Evolutionary conservation across 2,113 vertebrate genomes (phyloP), one percentile per base, ranked within the genome.

Genomic region (Apeltes quadracus): DNA sequence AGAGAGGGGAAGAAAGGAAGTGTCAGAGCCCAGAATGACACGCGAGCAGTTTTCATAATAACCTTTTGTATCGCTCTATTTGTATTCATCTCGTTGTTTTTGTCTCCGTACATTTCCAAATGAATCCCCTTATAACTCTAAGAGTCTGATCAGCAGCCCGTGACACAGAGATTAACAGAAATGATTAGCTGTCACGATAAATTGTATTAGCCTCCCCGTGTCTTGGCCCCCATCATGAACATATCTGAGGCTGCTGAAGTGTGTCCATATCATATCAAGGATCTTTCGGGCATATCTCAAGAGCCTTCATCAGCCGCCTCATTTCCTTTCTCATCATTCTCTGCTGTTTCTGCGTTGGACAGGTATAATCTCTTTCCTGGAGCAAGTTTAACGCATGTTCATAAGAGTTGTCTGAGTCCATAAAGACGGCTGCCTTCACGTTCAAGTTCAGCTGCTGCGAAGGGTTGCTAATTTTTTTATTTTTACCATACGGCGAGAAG

Each of bases 151-250:
- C 89, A 81, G 78, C 87, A 18, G 83, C 39, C 85, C 66, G 71
- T 87, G 87, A 75, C 89, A 79, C 82, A 36, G 87, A 87, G 89
- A 91, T 91, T 90, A 91, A 89, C 88, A 87, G 74, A 80, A 85
- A 88, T 86, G 89, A 91, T 91, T 89, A 91, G 84, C 87, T 90
- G 90, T 91, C 87, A 88, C 10, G 32, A 87, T 76, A 78, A 84
- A 90, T 91, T 81, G 72, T 66, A 73, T 87, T 88, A 82, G 81
- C 85, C 79, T 84, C 62, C 46, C 16, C 67, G 0, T 63, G 76
- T 78, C 86, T 75, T n/a, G 81, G 54, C 74, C 78, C 81, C 78
- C 82, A 66, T 76, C 73, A 57, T 0, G 73, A 86, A 27, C 79
- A 80, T 58, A 72, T 68, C 66, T 38, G 55, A 27, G 78, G 72